Conservation (phyloP, 2,113 vertebrate species). For the Scolopax mira region DNA sequence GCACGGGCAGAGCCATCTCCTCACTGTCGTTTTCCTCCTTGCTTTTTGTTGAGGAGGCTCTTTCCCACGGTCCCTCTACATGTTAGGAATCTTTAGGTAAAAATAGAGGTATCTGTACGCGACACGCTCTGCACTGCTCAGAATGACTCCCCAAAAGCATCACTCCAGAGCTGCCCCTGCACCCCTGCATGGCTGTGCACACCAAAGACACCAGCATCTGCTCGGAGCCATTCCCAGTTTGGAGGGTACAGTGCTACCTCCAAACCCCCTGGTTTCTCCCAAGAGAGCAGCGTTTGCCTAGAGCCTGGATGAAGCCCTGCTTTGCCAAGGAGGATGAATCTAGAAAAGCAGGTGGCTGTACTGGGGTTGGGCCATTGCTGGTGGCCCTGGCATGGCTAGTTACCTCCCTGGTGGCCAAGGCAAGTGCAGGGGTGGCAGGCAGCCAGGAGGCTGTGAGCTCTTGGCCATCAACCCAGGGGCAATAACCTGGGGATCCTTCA, state of each 20-base stretch:
- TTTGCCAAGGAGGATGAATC: not conserved
- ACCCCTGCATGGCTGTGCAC: not conserved
- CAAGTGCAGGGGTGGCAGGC: not conserved
- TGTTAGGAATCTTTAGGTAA: not conserved
- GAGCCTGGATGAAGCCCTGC: not conserved
- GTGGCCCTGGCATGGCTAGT: not conserved
- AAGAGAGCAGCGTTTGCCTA: not conserved
- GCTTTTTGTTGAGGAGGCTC: not conserved
- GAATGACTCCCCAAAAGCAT: not conserved
- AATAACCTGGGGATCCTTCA: not conserved
- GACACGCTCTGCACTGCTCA: not conserved
- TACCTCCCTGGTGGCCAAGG: fast-evolving
- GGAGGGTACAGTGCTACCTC: not conserved
- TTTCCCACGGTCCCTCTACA: not conserved
- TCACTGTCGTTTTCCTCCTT: not conserved
- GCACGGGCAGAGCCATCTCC: not conserved
- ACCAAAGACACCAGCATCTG: not conserved
- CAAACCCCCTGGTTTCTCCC: not conserved
- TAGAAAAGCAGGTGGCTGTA: not conserved
- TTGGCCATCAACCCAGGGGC: not conserved
- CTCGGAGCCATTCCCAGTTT: not conserved
- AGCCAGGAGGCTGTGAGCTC: not conserved
- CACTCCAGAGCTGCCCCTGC: fast-evolving
- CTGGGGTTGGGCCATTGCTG: not conserved
- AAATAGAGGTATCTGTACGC: not conserved